Base-by-base conservation (phyloP, 2,797 vertebrate genomes). In the Holocentrus rufus region DNA sequence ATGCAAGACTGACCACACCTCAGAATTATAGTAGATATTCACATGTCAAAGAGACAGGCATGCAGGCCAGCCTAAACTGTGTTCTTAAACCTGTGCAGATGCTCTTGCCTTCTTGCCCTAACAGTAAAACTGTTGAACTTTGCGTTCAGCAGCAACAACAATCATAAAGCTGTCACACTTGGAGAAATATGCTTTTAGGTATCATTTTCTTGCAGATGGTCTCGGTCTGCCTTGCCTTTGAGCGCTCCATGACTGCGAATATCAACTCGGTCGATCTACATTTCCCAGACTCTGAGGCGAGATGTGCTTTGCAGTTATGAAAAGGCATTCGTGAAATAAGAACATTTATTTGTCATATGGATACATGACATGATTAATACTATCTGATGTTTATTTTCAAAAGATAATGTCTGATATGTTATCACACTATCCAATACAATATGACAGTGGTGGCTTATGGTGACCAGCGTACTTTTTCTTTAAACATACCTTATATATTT, bases 91-190 rank as follows among this genome's bases (percentile, higher is more conserved):
- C 4, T 70, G 75, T 83, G 46, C 64, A 63, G 11, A 47, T 52
- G 23, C 31, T 76, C 39, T 23, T 54, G 31, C 34, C 58, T 76
- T 70, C 79, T 34, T 70, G 30, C 50, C 82, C 62, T 0, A 1
- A 58, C 60, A 53, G 62, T 79, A 57, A 88, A 85, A 74, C 59
- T 3, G 8, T 34, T 83, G 68, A 86, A 79, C 72, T 81, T 80
- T 85, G 61, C 70, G 77, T 49, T 58, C 25, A 65, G 62, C 52
- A 61, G 85, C 52, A 76, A 76, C 58, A 81, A 81, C 83, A 79
- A 54, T 55, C 78, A 79, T 90, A 88, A 89, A 84, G 68, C 77
- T 85, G 70, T 82, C 79, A 67, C 42, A 34, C 58, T 34, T 70
- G 18, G 73, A 70, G 42, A 82, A 65, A 75, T 72, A 47, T 27